phyloP scores from a whole-genome alignment of 2,797 vertebrate species.

The Artibeus lituratus region DNA sequence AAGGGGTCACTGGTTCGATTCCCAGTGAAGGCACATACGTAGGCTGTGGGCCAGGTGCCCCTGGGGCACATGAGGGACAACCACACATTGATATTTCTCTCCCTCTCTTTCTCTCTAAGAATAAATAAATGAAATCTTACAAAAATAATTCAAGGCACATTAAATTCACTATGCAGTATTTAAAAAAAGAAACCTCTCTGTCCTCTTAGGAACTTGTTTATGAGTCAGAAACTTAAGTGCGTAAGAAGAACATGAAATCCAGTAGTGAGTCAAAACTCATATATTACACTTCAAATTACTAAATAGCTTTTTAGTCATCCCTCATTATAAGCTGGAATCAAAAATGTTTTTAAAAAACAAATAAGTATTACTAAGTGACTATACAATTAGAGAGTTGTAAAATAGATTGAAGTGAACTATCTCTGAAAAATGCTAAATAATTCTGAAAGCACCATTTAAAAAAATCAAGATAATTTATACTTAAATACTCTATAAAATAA shows the following conservation, averaged over 20 bases:
- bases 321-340: not conserved
- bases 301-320: not conserved
- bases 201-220: not conserved
- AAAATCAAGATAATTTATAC: not conserved
- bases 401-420: not conserved
- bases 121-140: too few relatives aligned
- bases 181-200: not conserved
- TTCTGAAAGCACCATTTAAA: not conserved
- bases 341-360: not conserved
- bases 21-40: too few relatives aligned
- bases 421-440: not conserved
- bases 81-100: too few relatives aligned
- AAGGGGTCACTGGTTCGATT: too few relatives aligned
- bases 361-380: not conserved
- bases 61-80: too few relatives aligned
- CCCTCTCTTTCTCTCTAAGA: too few relatives aligned
- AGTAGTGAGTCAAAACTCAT: not conserved
- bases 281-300: not conserved
- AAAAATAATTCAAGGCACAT: not conserved
- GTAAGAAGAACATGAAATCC: not conserved
- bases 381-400: not conserved
- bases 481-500: not conserved
- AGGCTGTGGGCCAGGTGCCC: too few relatives aligned
- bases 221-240: not conserved
- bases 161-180: not conserved